Evolutionary conservation across 1,140 invertebrate species (phyloP), one percentile per base, ranked within the genome.

Genomic region (Choristoneura fumiferana): DNA sequence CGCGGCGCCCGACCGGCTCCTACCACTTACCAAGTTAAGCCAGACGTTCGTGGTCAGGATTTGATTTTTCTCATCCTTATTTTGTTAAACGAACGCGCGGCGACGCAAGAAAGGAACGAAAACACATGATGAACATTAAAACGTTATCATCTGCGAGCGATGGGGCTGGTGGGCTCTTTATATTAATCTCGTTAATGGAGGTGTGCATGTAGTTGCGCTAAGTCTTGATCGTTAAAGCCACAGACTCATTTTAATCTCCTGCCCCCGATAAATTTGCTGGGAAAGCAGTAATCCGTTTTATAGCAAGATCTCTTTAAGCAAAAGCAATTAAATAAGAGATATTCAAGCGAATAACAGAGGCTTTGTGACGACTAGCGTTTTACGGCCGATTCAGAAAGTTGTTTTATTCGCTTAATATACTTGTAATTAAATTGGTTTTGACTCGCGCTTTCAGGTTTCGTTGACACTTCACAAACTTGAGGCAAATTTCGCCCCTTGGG

Each of bases 31-130:
- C 95, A 98, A 93, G 92, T 97, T 97, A 77, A 98, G 94, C 97
- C 97, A 98, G 87, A 97, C 95, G 92, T 98, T 98, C 90, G 96
- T 97, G 80, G 96, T 97, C 83, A 98, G 93, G 88, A 98, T 97
- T 93, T 98, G 96, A 93, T 94, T 94, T 92, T 94, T 94, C 92
- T 94, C 93, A 89, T 94, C 93, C 92, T 94, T 93, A 93, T 87
- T 84, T 86, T 76, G 80, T 80, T 66, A 81, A 84, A 78, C 62
- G 78, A 78, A 86, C 74, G 78, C 80, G 75, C 80, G 79, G 76
- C 72, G 78, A 73, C 81, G 82, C 82, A 84, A 85, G 78, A 86
- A 84, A 79, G 80, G 79, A 89, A 87, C 76, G 76, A 81, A 85
- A 87, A 83, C 80, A 86, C 65, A 82, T 70, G 76, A 74, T 84